Conservation (phyloP, 2,888 invertebrate species). For the Hofmannophila pseudospretella region DNA sequence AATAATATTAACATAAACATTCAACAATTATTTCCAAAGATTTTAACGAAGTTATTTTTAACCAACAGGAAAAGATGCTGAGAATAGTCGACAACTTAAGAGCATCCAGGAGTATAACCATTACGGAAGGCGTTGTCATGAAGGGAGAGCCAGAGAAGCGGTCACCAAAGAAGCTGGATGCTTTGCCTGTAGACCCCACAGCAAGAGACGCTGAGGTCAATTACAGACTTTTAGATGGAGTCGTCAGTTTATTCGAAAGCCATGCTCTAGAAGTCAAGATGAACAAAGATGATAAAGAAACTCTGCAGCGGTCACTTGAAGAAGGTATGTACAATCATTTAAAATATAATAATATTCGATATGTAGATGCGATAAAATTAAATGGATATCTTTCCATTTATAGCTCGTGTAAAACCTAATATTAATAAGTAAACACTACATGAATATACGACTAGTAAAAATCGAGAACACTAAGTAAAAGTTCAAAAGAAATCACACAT, state of each 20-base stretch:
- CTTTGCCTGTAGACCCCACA: slow-evolving; percentile 84
- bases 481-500: too few relatives aligned
- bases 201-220: slow-evolving; percentile 86
- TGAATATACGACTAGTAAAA: too few relatives aligned
- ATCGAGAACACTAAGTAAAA: too few relatives aligned
- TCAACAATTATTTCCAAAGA: too few relatives aligned
- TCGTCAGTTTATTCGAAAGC: slow-evolving; percentile 85
- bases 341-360: too few relatives aligned
- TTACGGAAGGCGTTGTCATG: slow-evolving; percentile 80
- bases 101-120: slow-evolving; percentile 64
- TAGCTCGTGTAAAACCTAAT: not conserved
- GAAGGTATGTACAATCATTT: slow-evolving; percentile 86
- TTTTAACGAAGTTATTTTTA: too few relatives aligned
- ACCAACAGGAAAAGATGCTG: slow-evolving; percentile 81
- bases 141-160: slow-evolving; percentile 71
- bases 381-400: not conserved
- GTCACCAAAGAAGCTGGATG: slow-evolving; percentile 79
- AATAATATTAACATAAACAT: too few relatives aligned
- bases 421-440: too few relatives aligned
- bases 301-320: slow-evolving; percentile 87
- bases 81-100: slow-evolving; percentile 81
- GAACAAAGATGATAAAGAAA: slow-evolving; percentile 84
- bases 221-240: slow-evolving; percentile 84
- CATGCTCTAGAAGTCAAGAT: slow-evolving; percentile 90
- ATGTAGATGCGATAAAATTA: too few relatives aligned